Conservation (phyloP, 2,888 invertebrate species). For the Frankliniella intonsa region DNA sequence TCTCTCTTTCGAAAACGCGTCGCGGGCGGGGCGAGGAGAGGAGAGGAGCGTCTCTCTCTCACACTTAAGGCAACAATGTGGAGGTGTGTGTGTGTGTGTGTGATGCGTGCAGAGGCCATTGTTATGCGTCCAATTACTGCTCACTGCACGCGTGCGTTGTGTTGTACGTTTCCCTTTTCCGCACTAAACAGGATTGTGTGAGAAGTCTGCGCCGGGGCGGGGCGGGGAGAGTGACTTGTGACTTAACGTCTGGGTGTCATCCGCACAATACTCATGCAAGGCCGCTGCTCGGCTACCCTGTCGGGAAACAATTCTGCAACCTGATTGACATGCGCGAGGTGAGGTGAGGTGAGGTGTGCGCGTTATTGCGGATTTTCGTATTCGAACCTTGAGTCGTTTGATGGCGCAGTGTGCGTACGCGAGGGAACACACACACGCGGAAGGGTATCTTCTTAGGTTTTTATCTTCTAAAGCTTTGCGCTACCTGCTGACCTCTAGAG, state of each 20-base stretch:
- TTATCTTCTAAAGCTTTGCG: too few species aligned
- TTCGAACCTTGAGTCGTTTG: too few species aligned
- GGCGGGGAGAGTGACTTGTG: slow-evolving; percentile 19
- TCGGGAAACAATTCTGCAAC: too few species aligned
- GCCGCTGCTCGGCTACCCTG: neutral
- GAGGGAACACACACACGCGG: too few species aligned
- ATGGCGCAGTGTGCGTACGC: too few species aligned
- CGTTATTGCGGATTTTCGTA: too few species aligned
- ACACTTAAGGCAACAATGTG: slow-evolving; percentile 19
- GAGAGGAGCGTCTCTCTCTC: neutral
- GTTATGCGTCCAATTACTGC: neutral
- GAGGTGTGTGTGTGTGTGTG: neutral
- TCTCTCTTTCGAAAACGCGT: slow-evolving; percentile 13
- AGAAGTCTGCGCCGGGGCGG: neutral
- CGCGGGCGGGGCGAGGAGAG: neutral
- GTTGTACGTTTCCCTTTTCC: slow-evolving; percentile 14
- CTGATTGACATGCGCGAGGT: too few species aligned
- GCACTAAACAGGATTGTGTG: slow-evolving; percentile 22
- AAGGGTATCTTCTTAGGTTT: too few species aligned
- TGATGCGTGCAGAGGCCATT: slow-evolving; percentile 12
- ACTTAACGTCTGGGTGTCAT: slow-evolving; percentile 13
- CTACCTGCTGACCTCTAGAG: too few species aligned
- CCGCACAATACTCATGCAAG: neutral
- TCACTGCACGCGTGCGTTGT: neutral
- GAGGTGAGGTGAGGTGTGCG: too few species aligned